Evolutionary conservation across 2,888 invertebrate genomes (phyloP).

Genomic region (Myopa testacea): DNA sequence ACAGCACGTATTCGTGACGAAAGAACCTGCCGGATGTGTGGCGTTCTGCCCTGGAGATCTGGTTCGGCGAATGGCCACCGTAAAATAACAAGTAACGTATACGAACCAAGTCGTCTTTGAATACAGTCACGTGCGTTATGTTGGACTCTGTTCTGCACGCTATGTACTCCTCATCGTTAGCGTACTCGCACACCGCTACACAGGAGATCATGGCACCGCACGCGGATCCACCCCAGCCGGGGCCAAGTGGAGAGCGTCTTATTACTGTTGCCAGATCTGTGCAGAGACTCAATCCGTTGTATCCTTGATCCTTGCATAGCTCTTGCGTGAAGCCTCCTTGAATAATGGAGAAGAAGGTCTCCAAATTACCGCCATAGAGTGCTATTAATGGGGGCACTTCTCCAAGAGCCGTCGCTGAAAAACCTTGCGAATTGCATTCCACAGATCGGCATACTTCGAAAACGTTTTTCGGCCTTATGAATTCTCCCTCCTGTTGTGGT

Average conservation of each 20-base stretch:
- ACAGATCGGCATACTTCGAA: slow-evolving; percentile 73
- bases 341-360: slow-evolving; percentile 84
- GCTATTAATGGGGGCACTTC: slow-evolving; percentile 72
- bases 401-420: slow-evolving; percentile 66
- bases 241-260: slow-evolving; percentile 79
- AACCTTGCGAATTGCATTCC: slow-evolving; percentile 53
- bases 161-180: slow-evolving; percentile 77
- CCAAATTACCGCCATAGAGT: slow-evolving; percentile 84
- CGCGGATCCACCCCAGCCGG: slow-evolving; percentile 80
- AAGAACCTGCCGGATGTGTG: too few relatives aligned
- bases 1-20: too few relatives aligned
- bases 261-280: slow-evolving; percentile 80
- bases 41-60: too few relatives aligned
- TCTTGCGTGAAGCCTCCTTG: slow-evolving; percentile 79
- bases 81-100: slow-evolving; percentile 83
- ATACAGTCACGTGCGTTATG: slow-evolving; percentile 38
- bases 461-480: slow-evolving; percentile 74
- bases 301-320: slow-evolving; percentile 23
- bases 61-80: slow-evolving; percentile 56
- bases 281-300: slow-evolving; percentile 73
- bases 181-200: slow-evolving; percentile 83
- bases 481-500: slow-evolving; percentile 61
- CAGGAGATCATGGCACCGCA: slow-evolving; percentile 81
- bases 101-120: slow-evolving; percentile 76
- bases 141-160: slow-evolving; percentile 66